Evolutionary conservation across 2,113 vertebrate genomes (phyloP), one percentile per base, ranked within the genome.

Genomic region (Synchiropus splendidus): DNA sequence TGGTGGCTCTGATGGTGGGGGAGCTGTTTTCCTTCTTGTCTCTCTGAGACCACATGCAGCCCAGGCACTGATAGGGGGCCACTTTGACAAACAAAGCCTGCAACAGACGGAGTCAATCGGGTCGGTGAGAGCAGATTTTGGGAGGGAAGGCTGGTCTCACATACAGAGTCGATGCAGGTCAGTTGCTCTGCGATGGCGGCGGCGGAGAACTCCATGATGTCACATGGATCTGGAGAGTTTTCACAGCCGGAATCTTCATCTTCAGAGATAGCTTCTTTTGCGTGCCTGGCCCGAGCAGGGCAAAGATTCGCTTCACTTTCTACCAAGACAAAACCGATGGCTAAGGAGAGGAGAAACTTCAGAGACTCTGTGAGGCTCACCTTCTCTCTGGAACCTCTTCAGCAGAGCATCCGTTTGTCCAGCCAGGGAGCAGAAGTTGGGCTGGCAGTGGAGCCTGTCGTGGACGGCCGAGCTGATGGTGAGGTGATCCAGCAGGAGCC

Each of bases 11-110:
- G 52, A 90, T 85, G 1, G 89, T 89, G 14, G 89, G 83, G 2
- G 86, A 86, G 47, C 79, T 62, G 54, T 86, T 83, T 37, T 88
- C 87, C 1, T 90, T 89, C 61, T 89, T 88, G 67, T 89, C 90
- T 9, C 91, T 72, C 45, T 91, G 90, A 0, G 91, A 94, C 91
- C 91, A 94, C 34, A 92, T 73, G 0, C 88, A 89, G 48, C 90
- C 91, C 67, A 92, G 73, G 74, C 91, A 94, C 48, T 94, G 89
- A 51, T 84, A 91, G 1, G 86, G 83, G 1, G 83, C 69, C 52
- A 92, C 87, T 38, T 64, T 83, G 2, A 58, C 65, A 41, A 92
- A 94, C 9, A 94, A 83, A 16, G 86, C 83, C 91, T 94, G 78
- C 9, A 51, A 17, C 4, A 2, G 33, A 43, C 16, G 17, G 6